Evolutionary conservation across 2,113 vertebrate genomes (phyloP), one percentile per base, ranked within the genome.

Genomic region (Pogona vitticeps): DNA sequence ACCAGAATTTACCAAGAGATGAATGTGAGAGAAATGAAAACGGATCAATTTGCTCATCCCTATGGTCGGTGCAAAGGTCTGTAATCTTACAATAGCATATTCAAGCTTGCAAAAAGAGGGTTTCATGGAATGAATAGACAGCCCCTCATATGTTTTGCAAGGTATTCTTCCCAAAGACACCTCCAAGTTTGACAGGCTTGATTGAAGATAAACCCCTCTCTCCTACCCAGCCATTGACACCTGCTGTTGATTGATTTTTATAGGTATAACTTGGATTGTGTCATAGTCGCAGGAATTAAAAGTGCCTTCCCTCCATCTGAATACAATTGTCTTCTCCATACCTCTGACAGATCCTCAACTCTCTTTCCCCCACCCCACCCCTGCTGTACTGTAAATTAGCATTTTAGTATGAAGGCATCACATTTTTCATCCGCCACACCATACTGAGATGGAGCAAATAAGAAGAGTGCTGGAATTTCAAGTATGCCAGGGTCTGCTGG

Each of bases 361-460:
- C 5, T 73, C 61, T 76, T 36, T 13, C 38, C 76, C 23, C 68
- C n/a, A 13, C 73, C 31, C 28, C 33, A 52, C 77, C 3, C 71
- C 40, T 52, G n/a, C 3, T 72, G 13, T 17, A 86, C 58, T 26
- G 15, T 20, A 89, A 86, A 86, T 80, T 72, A 78, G n/a, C 1
- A 73, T 86, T 88, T 90, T 36, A n/a, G 23, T 82, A n/a, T 6
- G 1, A 92, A 90, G 77, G 26, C 6, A 63, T 78, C 38, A 17
- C 20, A 80, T 78, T 91, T 0, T 90, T 93, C 86, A 77, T 46
- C 38, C 28, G 82, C 3, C 2, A 56, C 12, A 82, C 89, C 31
- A 76, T 63, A 72, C 21, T 26, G 9, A 18, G 2, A 80, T 52
- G 1, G 8, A n/a, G 36, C 79, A 42, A 77, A 40, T 10, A 88